Conservation (phyloP, 2,797 vertebrate genomes). For the Oreonectes daqikongensis region DNA sequence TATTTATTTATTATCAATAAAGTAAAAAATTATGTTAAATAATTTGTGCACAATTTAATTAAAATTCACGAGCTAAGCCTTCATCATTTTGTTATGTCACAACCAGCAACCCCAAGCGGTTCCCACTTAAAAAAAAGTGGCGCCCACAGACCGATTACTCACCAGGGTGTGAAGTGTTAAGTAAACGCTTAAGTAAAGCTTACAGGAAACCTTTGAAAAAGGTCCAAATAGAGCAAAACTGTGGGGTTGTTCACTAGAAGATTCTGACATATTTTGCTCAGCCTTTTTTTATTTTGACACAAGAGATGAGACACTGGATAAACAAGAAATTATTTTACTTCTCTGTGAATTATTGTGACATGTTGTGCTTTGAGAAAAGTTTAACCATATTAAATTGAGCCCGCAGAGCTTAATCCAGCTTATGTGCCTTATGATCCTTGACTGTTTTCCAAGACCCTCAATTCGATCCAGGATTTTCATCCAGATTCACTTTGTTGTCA, state of each 20-base stretch:
- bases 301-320: not conserved
- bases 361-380: not conserved
- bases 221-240: slow-evolving; percentile 32
- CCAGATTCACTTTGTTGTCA: slow-evolving; percentile 10
- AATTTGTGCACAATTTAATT: too few relatives aligned
- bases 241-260: slow-evolving; percentile 12
- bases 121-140: not conserved
- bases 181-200: slow-evolving; percentile 8
- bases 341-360: slow-evolving; percentile 5
- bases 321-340: slow-evolving; percentile 13
- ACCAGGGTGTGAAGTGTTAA: slow-evolving; percentile 3
- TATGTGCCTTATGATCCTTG: not conserved
- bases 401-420: slow-evolving; percentile 12
- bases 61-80: not conserved
- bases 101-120: not conserved
- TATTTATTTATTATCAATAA: too few relatives aligned
- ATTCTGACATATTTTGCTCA: not conserved
- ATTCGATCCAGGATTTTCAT: slow-evolving; percentile 1
- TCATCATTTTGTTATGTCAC: slow-evolving; percentile 4
- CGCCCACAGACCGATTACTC: not conserved
- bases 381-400: slow-evolving; percentile 22
- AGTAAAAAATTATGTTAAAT: too few relatives aligned
- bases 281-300: slow-evolving; percentile 8
- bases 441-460: not conserved
- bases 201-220: slow-evolving; percentile 31